Evolutionary conservation across 2,113 vertebrate species (phyloP), one percentile per base, ranked within the genome.

Genomic region (Todiramphus chloris): DNA sequence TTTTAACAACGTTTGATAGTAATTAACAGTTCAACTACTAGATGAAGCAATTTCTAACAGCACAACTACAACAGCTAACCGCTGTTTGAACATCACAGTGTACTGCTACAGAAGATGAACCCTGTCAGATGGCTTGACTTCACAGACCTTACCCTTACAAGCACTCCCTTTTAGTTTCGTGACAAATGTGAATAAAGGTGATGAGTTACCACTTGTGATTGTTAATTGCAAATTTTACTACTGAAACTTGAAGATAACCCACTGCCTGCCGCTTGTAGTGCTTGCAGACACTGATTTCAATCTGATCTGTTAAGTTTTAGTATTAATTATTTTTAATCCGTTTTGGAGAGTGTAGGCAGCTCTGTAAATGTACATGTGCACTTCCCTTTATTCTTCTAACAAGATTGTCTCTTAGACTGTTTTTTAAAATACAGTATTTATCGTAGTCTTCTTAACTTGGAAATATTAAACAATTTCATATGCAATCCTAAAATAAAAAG

Each of bases 231-330:
- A 88, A 77, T 96, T 96, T 93, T 95, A 73, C 90, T 96, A 72
- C 93, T 97, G 96, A 96, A 93, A 95, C 93, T 94, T 96, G 83
- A 95, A 95, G 85, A 35, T 63, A 23, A 81, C 79, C 30, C 68
- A 46, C 88, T 93, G 89, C 93, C 95, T 75, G 83, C 95, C 95
- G 85, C 94, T 97, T 90, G 78, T 96, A 92, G 74, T 87, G 74
- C 96, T 95, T 96, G 89, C 95, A 95, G 91, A 48, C 86, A 87
- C 59, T 67, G 77, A 88, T 58, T 67, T 91, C 64, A 90, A 50
- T 82, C 80, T 82, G 21, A 82, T 70, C 59, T 64, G 6, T 70
- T 60, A 53, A 0, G 12, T 62, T 88, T 58, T 78, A 89, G 33
- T 77, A 75, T 60, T 82, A 72, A 87, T 73, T 81, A 53, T 74